Evolutionary conservation across 2,888 invertebrate genomes (phyloP).

Genomic region (Drosophila ezoana): DNA sequence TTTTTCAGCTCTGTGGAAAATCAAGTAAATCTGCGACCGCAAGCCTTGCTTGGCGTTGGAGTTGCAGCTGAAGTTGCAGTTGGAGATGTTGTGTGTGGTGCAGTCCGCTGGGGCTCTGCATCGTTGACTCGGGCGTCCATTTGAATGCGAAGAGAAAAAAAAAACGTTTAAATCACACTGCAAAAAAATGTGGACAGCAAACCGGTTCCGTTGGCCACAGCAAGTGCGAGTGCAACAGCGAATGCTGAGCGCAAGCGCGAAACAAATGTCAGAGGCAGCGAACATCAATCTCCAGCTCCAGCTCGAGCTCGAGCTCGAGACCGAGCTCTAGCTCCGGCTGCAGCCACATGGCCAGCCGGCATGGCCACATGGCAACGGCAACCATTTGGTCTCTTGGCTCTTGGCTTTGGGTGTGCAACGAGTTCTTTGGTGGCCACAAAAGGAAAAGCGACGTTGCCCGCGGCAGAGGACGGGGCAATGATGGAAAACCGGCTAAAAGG

Average conservation of each 20-base stretch:
- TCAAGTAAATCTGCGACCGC: conserved; percentile 54
- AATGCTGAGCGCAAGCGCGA: conserved; percentile 66
- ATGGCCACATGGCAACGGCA: conserved; percentile 49
- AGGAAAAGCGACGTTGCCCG: conserved; percentile 66
- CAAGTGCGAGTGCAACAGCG: conserved; percentile 59
- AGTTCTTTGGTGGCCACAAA: conserved; percentile 80
- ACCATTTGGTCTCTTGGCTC: conserved; percentile 54
- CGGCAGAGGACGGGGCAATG: conserved; percentile 42
- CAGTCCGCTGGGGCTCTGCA: conserved; percentile 16
- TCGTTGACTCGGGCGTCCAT: conserved; percentile 48
- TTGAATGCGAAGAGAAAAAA: conserved; percentile 41
- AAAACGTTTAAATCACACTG: conserved; percentile 75
- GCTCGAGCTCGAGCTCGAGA: conserved; percentile 6
- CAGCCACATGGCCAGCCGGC: conserved; percentile 30
- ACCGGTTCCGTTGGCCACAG: conserved; percentile 51
- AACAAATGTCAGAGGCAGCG: conserved; percentile 80
- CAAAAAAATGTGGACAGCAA: conserved; percentile 60
- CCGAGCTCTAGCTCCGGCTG: conserved; percentile 17
- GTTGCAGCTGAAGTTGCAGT: conserved; percentile 1
- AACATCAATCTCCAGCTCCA: conserved; percentile 75
- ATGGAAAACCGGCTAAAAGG: conserved; percentile 76
- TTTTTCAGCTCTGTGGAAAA: conserved; percentile 72
- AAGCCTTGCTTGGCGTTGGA: conserved; percentile 5
- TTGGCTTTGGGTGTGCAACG: conserved; percentile 64
- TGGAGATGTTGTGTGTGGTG: conserved; percentile 26